These are phyloP conservation scores for Nothoprocta perdicaria DNA, from an alignment of 2,113 vertebrate species.

Conservation along the genomic window DNA sequence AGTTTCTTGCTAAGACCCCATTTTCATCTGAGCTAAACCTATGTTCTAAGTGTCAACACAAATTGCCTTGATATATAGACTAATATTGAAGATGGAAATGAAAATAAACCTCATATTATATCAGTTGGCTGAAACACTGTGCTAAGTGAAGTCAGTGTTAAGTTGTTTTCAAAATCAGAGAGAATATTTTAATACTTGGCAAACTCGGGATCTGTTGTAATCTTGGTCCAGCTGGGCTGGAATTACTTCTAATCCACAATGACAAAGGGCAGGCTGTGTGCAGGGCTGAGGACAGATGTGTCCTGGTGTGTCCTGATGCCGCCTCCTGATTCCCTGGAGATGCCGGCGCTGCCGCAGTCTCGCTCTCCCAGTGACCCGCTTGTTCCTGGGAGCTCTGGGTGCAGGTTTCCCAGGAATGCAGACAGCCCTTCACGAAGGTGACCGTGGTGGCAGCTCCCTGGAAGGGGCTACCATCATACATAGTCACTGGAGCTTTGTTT, in stretches of 20 bases:
- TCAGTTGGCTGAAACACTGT: slow-evolving; percentile 5
- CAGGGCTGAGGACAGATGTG: neutral
- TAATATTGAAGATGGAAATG: neutral
- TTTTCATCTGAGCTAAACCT: slow-evolving; percentile 41
- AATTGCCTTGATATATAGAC: slow-evolving; percentile 9
- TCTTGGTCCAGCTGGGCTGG: neutral
- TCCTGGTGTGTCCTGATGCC: neutral
- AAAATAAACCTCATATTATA: neutral
- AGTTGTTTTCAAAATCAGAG: slow-evolving; percentile 7
- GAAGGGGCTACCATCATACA: neutral
- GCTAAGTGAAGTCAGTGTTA: neutral
- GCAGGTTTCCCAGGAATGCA: neutral
- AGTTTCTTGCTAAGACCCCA: neutral
- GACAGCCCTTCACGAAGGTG: neutral
- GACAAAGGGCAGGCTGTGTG: neutral
- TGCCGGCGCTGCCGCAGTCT: neutral
- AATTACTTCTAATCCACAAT: neutral
- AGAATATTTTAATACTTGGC: neutral
- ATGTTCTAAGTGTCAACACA: slow-evolving; percentile 45
- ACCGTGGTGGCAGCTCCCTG: neutral
- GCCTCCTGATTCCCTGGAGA: neutral
- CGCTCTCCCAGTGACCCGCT: neutral
- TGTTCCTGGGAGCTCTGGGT: neutral
- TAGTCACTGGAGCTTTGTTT: neutral
- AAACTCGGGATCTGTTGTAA: neutral